Conservation (phyloP, 2,797 vertebrate genomes). For the Heliangelus exortis region DNA sequence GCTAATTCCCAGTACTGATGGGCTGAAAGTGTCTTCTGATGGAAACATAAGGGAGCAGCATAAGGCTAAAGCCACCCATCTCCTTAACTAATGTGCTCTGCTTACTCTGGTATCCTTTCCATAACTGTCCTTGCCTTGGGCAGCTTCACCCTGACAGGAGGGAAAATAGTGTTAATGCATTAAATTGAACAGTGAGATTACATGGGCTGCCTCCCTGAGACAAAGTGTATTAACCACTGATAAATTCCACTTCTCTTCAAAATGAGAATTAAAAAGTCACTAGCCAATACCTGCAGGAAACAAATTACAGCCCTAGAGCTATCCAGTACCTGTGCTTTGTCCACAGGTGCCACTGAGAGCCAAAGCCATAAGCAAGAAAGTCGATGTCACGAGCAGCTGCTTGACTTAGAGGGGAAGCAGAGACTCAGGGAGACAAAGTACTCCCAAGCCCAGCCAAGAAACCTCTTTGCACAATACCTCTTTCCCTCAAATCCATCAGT, state of each 20-base stretch:
- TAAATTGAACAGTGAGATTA: not conserved
- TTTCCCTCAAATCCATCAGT: not conserved
- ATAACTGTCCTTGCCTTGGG: not conserved
- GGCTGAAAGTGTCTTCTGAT: not conserved
- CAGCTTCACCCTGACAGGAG: not conserved
- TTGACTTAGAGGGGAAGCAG: not conserved
- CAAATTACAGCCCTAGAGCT: not conserved
- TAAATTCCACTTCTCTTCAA: not conserved
- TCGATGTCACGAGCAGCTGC: fast-evolving
- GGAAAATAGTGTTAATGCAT: not conserved
- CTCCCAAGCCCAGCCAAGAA: not conserved
- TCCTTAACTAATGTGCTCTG: not conserved
- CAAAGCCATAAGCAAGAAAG: not conserved
- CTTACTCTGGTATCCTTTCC: not conserved
- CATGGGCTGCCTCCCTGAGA: not conserved
- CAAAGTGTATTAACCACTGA: not conserved
- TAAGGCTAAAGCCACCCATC: not conserved
- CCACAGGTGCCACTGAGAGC: not conserved
- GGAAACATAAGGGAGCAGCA: not conserved
- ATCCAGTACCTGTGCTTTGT: not conserved
- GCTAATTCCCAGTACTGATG: not conserved
- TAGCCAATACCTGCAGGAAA: not conserved
- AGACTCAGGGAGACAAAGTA: not conserved
- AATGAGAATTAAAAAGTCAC: slow-evolving; percentile 20
- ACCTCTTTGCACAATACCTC: not conserved